phyloP scores from a whole-genome alignment of 1,140 invertebrate genomes.

The Heliconius eleuchia region DNA sequence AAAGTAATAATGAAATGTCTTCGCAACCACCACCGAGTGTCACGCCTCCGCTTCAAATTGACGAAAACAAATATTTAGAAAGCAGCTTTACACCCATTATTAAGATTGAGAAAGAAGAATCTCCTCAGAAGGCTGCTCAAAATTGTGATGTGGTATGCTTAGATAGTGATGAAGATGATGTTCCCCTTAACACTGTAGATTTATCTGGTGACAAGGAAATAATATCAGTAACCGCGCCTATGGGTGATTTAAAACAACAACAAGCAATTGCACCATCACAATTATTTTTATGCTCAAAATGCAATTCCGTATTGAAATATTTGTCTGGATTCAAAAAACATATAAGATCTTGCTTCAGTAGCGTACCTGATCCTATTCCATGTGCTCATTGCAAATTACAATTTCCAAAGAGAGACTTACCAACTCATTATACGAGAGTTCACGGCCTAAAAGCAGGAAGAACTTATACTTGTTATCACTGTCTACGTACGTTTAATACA shows the following conservation, averaged over 20 bases:
- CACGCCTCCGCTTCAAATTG: background rate
- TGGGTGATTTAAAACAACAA: background rate
- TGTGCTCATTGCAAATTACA: conserved; percentile 51
- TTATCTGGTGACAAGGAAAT: conserved; percentile 36
- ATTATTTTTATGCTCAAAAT: conserved; percentile 54
- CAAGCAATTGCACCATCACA: conserved; percentile 28
- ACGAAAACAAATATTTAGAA: background rate
- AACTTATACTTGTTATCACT: conserved; percentile 39
- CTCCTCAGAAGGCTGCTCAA: conserved; percentile 18
- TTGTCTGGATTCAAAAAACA: conserved; percentile 51
- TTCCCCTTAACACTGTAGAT: conserved; percentile 42
- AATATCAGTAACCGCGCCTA: background rate
- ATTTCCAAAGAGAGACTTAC: conserved; percentile 31
- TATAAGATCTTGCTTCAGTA: conserved; percentile 38
- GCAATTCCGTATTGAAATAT: conserved; percentile 38
- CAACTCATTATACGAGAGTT: conserved; percentile 44
- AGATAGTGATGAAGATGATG: conserved; percentile 68
- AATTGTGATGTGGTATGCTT: conserved; percentile 51
- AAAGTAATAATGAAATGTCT: conserved; percentile 1
- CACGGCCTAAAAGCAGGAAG: conserved; percentile 32
- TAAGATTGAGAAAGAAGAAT: conserved; percentile 34
- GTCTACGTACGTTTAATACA: conserved; percentile 29
- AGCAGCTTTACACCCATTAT: conserved; percentile 25
- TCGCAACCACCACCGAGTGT: background rate
- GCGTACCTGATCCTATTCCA: conserved; percentile 13